These are phyloP conservation scores for Silurus glanis DNA, from an alignment of 2,113 vertebrate species.

Conservation along the genomic window DNA sequence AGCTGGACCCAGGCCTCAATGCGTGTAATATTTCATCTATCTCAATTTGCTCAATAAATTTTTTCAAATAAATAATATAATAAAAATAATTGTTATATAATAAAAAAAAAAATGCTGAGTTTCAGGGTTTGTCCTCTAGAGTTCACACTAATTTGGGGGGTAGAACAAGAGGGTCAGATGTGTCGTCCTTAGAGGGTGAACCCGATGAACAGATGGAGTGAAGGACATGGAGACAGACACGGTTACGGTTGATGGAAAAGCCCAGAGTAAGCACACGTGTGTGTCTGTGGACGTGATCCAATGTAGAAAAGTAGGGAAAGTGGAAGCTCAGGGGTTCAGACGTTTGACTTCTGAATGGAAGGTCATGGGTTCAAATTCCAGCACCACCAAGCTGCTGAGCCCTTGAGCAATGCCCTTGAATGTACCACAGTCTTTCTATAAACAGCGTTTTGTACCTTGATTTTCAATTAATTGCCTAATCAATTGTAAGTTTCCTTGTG, in stretches of 20 bases:
- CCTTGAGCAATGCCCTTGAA: too few relatives aligned
- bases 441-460: too few relatives aligned
- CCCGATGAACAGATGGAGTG: conserved; percentile 44
- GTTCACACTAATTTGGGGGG: not conserved
- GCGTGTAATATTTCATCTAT: conserved; percentile 3
- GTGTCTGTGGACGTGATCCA: conserved; percentile 51
- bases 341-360: too few relatives aligned
- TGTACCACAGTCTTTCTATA: too few relatives aligned
- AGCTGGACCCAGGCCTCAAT: not conserved
- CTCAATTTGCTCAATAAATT: conserved; percentile 17
- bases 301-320: not conserved
- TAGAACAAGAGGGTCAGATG: not conserved
- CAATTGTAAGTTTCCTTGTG: too few relatives aligned
- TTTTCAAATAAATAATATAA: conserved; percentile 5
- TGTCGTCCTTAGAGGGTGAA: conserved; percentile 38
- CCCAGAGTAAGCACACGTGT: conserved; percentile 61
- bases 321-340: too few relatives aligned
- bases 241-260: conserved; percentile 66
- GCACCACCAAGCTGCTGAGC: too few relatives aligned
- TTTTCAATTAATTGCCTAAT: too few relatives aligned
- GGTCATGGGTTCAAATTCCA: too few relatives aligned
- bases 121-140: conserved; percentile 38
- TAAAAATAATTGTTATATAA: not conserved
- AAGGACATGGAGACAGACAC: conserved; percentile 51
- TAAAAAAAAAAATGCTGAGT: conserved; percentile 8